These are phyloP conservation scores for Tor tambroides DNA, from an alignment of 2,113 vertebrate genomes.

Conservation along the genomic window DNA sequence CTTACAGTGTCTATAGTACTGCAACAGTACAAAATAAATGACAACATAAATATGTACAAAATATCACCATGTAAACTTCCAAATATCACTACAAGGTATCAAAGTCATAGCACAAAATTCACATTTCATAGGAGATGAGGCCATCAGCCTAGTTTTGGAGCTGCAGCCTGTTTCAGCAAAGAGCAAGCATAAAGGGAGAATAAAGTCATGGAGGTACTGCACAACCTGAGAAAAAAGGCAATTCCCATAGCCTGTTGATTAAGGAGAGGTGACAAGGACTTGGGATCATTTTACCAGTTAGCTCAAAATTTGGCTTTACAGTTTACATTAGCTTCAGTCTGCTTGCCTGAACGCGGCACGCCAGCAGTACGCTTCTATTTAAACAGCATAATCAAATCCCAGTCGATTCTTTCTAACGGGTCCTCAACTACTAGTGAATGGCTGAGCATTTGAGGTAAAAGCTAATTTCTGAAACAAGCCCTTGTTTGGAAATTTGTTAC, in stretches of 20 bases:
- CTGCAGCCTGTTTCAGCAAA: constrained; percentile 34
- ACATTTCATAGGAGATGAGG: background rate
- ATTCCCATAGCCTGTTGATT: constrained; percentile 71
- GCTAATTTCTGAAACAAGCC: background rate
- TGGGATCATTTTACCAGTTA: constrained; percentile 76
- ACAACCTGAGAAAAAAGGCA: constrained; percentile 62
- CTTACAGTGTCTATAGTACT: background rate
- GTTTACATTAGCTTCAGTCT: constrained; percentile 71
- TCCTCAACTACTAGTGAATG: background rate
- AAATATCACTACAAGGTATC: background rate
- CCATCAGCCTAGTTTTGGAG: background rate
- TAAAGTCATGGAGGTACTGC: constrained; percentile 64
- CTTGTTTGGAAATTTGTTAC: background rate
- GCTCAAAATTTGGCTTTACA: constrained; percentile 68
- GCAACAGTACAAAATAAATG: background rate
- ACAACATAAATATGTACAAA: background rate
- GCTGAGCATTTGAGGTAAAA: background rate
- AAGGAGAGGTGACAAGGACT: constrained; percentile 76
- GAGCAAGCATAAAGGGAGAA: constrained; percentile 1
- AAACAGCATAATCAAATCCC: constrained; percentile 41
- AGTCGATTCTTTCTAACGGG: background rate
- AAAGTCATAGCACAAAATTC: background rate
- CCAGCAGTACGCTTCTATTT: constrained; percentile 54
- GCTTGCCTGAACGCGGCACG: constrained; percentile 62
- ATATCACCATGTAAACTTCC: background rate